These are phyloP conservation scores for Teleiodes luculella DNA, from an alignment of 2,888 invertebrate species.

Conservation along the genomic window DNA sequence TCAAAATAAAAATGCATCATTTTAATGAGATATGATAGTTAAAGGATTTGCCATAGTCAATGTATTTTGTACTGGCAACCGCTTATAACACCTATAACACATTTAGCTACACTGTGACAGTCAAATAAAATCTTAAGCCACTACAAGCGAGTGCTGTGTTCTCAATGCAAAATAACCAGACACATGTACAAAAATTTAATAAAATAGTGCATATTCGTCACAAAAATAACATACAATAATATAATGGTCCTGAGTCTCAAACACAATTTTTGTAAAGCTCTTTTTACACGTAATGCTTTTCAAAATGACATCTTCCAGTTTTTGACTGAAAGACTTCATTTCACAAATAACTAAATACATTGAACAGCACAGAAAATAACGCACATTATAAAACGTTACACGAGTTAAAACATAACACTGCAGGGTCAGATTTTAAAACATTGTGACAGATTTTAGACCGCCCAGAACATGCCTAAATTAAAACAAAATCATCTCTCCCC, in stretches of 20 bases:
- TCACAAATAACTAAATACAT: constrained; percentile 60
- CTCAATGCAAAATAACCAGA: constrained; percentile 50
- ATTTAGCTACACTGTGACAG: constrained; percentile 38
- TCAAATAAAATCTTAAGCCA: constrained; percentile 49
- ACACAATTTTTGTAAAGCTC: constrained; percentile 69
- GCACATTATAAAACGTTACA: constrained; percentile 60
- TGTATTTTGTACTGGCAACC: constrained; percentile 34
- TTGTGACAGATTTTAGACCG: background rate
- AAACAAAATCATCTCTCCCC: background rate
- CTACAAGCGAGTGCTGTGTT: constrained; percentile 65
- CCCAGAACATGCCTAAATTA: background rate
- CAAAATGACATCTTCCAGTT: constrained; percentile 45
- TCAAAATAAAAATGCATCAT: constrained; percentile 12
- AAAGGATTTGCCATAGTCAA: constrained; percentile 7
- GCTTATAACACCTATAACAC: constrained; percentile 28
- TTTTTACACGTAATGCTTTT: constrained; percentile 54
- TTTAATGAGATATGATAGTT: background rate
- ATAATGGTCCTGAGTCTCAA: constrained; percentile 75
- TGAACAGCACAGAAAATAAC: constrained; percentile 69
- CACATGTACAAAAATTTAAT: constrained; percentile 48
- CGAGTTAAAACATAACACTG: constrained; percentile 54
- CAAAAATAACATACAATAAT: constrained; percentile 46
- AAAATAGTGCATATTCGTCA: constrained; percentile 61
- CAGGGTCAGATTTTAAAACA: constrained; percentile 55
- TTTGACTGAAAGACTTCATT: constrained; percentile 42